A percentile compares a stretch with the other conserved stretches of the same genome.
These are phyloP conservation scores for Molanna angustata DNA, from an alignment of 2,888 invertebrate species.

Conservation along the genomic window DNA sequence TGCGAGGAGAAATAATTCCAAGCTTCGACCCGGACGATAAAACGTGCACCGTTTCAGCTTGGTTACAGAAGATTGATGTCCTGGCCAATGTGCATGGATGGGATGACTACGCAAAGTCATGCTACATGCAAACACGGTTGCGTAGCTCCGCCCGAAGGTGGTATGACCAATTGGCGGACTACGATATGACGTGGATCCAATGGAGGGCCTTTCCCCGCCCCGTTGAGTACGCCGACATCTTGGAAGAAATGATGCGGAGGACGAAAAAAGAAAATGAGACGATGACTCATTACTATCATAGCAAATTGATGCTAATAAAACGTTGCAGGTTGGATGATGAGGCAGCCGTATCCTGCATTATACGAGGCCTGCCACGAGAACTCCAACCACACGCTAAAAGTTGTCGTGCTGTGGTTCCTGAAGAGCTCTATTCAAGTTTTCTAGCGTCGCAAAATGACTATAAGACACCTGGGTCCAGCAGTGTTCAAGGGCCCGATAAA, in stretches of 20 bases:
- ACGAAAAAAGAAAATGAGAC: constrained; percentile 34
- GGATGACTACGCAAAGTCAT: constrained; percentile 21
- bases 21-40: constrained; percentile 6
- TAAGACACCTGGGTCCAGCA: too few species aligned
- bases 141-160: constrained; percentile 34
- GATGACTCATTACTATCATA: constrained; percentile 38
- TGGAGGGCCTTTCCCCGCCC: constrained; percentile 37
- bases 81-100: constrained; percentile 36
- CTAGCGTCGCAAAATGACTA: too few species aligned
- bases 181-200: constrained; percentile 34
- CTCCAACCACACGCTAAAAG: too few species aligned
- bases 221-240: constrained; percentile 34
- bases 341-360: too few species aligned
- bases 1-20: neutral
- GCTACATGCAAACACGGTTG: constrained; percentile 26
- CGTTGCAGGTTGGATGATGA: too few species aligned
- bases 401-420: too few species aligned
- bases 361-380: too few species aligned
- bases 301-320: too few species aligned
- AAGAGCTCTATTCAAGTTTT: too few species aligned
- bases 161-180: constrained; percentile 35
- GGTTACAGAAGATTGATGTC: constrained; percentile 37
- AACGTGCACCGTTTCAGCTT: too few species aligned
- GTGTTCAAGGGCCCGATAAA: too few species aligned
- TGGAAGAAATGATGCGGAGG: constrained; percentile 36